Percentiles rank a stretch among this genome's conserved stretches.
Evolutionary conservation across 2,113 vertebrate genomes (phyloP).

Genomic region (Nothocercus nigrocapillus): DNA sequence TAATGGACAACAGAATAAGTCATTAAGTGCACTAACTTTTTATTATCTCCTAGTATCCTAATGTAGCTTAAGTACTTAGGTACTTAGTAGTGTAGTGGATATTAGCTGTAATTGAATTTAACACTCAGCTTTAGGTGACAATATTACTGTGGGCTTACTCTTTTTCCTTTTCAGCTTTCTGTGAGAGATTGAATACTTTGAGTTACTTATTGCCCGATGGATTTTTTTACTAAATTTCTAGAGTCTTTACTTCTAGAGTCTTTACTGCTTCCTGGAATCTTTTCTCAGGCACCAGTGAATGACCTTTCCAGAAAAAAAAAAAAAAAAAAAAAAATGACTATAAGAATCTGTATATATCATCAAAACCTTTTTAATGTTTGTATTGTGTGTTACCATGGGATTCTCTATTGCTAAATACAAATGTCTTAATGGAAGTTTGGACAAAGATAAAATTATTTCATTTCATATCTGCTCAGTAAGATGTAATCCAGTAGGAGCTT

Average conservation of each 20-base stretch:
- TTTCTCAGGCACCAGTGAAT: neutral
- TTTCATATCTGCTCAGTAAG: neutral
- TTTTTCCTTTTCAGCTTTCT: slow-evolving; percentile 14
- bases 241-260: neutral
- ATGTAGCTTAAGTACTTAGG: slow-evolving; percentile 11
- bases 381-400: neutral
- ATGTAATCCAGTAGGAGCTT: neutral
- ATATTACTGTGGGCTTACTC: neutral
- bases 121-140: slow-evolving; percentile 13
- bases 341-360: neutral
- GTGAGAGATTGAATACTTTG: neutral
- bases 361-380: neutral
- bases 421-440: neutral
- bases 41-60: neutral
- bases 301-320: neutral
- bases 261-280: neutral
- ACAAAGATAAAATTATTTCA: neutral
- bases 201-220: neutral
- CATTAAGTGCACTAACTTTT: slow-evolving; percentile 10
- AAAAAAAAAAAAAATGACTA: neutral
- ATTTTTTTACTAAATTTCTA: neutral
- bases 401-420: neutral
- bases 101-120: slow-evolving; percentile 42
- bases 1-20: slow-evolving; percentile 29
- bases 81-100: neutral